Conservation (phyloP, 2,113 vertebrate species). For the Cairina moschata region DNA sequence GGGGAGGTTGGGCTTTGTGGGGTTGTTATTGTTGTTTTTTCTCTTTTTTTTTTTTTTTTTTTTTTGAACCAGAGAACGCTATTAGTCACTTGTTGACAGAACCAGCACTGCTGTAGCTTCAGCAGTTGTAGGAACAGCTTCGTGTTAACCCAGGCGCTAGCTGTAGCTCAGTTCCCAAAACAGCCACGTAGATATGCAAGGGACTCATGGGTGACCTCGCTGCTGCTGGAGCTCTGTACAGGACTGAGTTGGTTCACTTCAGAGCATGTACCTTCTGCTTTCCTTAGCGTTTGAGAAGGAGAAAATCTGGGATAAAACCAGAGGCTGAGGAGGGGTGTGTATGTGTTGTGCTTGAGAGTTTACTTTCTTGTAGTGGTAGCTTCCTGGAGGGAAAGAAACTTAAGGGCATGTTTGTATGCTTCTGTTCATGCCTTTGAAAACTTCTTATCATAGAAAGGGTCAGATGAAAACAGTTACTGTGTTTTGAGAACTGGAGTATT, state of each 20-base stretch:
- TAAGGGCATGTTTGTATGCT: background rate
- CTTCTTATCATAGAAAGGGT: slow-evolving; percentile 9
- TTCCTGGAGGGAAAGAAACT: background rate
- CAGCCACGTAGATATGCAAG: background rate
- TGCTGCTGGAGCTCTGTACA: background rate
- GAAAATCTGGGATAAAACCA: background rate
- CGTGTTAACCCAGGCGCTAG: background rate
- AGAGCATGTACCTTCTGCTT: background rate
- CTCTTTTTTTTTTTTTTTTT: background rate
- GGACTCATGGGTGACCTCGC: background rate
- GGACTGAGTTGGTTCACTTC: background rate
- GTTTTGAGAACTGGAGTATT: background rate
- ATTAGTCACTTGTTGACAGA: background rate
- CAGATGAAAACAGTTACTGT: background rate
- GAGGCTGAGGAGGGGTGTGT: rapidly evolving
- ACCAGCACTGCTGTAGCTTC: background rate
- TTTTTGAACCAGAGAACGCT: background rate
- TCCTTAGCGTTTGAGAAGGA: background rate
- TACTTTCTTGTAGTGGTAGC: background rate
- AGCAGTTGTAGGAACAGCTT: rapidly evolving
- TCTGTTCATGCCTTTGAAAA: slow-evolving; percentile 27
- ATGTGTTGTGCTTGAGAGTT: background rate
- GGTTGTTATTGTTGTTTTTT: background rate
- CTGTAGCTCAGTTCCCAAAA: background rate
- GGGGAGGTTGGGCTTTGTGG: background rate